Evolutionary conservation across 1,140 invertebrate genomes (phyloP).

Genomic region (Eriocheir sinensis): DNA sequence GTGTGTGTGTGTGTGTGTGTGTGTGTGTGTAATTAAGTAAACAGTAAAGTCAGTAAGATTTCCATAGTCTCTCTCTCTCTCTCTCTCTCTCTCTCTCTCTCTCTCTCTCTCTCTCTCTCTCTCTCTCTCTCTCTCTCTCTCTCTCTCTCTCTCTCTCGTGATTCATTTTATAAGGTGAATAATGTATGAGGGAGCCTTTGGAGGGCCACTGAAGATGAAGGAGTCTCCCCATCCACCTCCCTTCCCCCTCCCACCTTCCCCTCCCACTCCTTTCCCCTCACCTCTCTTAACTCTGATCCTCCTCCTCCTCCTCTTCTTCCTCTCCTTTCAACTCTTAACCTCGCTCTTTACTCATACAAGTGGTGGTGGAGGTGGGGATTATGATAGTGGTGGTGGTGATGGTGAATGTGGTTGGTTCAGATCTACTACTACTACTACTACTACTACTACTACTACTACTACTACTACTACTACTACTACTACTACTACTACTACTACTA

Average conservation of each 20-base stretch:
- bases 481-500: constrained; percentile 6
- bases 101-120: not conserved
- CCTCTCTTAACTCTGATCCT: too few species aligned
- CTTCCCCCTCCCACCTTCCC: too few species aligned
- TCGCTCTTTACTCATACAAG: too few species aligned
- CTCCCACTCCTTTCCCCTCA: too few species aligned
- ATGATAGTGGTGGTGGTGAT: not conserved
- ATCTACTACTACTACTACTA: constrained; percentile 2
- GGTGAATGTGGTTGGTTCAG: not conserved
- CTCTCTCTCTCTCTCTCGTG: not conserved
- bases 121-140: not conserved
- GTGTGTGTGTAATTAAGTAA: too few species aligned
- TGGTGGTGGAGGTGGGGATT: not conserved
- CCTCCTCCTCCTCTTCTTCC: too few species aligned
- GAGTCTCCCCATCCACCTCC: too few species aligned
- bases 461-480: constrained; percentile 24
- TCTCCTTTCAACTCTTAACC: too few species aligned
- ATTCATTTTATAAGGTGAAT: not conserved
- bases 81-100: not conserved
- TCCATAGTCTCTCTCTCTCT: too few species aligned
- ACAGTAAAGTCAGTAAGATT: too few species aligned
- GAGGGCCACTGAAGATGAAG: not conserved
- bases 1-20: not conserved
- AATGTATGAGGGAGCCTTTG: not conserved
- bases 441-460: constrained; percentile 24